phyloP scores from a whole-genome alignment of 2,797 vertebrate species.

The Pygocentrus nattereri region DNA sequence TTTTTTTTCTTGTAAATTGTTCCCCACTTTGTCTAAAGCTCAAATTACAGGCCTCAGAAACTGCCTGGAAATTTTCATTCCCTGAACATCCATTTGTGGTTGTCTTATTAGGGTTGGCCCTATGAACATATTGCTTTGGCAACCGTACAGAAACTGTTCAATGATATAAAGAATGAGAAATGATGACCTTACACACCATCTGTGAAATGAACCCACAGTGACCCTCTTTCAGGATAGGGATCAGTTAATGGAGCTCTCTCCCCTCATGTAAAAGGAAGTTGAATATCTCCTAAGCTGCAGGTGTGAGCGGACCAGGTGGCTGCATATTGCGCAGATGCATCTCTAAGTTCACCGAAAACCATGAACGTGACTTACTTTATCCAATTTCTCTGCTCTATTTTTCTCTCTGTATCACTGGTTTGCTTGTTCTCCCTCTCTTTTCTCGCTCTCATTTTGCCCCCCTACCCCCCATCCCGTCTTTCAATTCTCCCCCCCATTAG shows the following conservation, averaged over 20 bases:
- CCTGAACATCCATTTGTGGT: slow-evolving; percentile 1
- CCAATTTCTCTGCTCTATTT: not conserved
- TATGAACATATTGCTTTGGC: slow-evolving; percentile 26
- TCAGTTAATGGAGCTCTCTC: slow-evolving; percentile 44
- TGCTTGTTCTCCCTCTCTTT: not conserved
- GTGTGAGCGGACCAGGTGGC: slow-evolving; percentile 1
- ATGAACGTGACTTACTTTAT: not conserved
- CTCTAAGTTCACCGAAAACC: not conserved
- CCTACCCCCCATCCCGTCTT: not conserved
- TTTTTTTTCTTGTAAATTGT: not conserved
- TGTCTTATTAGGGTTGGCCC: slow-evolving; percentile 8
- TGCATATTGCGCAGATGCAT: slow-evolving; percentile 10
- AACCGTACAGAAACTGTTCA: slow-evolving; percentile 4
- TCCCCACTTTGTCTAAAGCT: not conserved
- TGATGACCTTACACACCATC: slow-evolving; percentile 4
- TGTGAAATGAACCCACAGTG: slow-evolving; percentile 6
- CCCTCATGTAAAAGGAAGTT: slow-evolving; percentile 28
- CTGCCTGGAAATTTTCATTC: not conserved
- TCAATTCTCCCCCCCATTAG: slow-evolving; percentile 29
- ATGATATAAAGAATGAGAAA: slow-evolving; percentile 22
- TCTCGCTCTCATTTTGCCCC: not conserved
- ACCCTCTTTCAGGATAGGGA: slow-evolving; percentile 2
- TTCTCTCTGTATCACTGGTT: not conserved
- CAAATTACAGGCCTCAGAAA: not conserved
- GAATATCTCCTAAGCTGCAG: slow-evolving; percentile 13